These are phyloP conservation scores for Podarcis lilfordi DNA, from an alignment of 2,797 vertebrate genomes.

Conservation along the genomic window DNA sequence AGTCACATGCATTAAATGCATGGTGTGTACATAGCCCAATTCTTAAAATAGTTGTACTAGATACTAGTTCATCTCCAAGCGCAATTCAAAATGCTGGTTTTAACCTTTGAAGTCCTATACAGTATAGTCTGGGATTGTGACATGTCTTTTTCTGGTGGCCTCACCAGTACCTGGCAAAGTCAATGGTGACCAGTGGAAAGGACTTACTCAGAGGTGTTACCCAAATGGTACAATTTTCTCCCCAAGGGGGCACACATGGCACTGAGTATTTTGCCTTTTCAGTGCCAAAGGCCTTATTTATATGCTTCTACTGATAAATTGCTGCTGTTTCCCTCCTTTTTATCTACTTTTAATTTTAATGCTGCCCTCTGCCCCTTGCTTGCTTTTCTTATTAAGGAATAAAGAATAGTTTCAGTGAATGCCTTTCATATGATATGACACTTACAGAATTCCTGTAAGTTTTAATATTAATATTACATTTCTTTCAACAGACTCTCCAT, in stretches of 20 bases:
- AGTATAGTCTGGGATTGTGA: not conserved
- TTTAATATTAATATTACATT: conserved; percentile 1
- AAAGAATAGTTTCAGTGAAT: not conserved
- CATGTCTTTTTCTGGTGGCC: not conserved
- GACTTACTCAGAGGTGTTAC: not conserved
- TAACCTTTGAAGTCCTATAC: no score
- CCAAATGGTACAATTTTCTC: not conserved
- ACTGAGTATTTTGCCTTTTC: not conserved
- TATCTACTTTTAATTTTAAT: not conserved
- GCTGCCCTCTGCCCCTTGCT: not conserved
- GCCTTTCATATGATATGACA: not conserved
- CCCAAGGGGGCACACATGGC: not conserved
- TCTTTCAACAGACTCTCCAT: conserved; percentile 9
- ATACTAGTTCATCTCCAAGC: not conserved
- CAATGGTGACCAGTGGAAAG: not conserved
- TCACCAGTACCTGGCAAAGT: no score
- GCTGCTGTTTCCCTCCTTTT: not conserved
- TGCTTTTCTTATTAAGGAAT: not conserved
- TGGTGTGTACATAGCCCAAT: not conserved
- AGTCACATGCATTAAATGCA: no score
- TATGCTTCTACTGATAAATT: not conserved
- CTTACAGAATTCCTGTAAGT: conserved; percentile 7
- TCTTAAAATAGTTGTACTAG: not conserved
- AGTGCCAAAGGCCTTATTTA: not conserved
- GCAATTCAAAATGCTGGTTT: not conserved